Conservation (phyloP, 2,113 vertebrate genomes). For the cattle (Bos taurus) region ARS-UCD2.0 NC_037329.1:118796001-118796500, state of each 20-base stretch:
- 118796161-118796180: neutral
- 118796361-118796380: neutral
- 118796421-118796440: neutral
- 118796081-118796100: neutral
- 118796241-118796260: neutral
- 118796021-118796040: neutral
- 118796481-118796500: neutral
- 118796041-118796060: neutral
- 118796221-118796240: neutral
- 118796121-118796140: neutral
- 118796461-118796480: neutral
- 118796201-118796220: neutral
- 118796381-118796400: neutral
- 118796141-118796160: neutral
- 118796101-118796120: neutral
- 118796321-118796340: neutral
- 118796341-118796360: neutral
- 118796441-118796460: neutral
- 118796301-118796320: neutral
- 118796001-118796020: rapidly evolving
- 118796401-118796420: neutral
- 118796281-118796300: neutral
- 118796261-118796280: neutral
- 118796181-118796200: neutral
- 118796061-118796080: neutral